phyloP scores from a whole-genome alignment of 1,140 invertebrate species.

The Phortica variegata region DNA sequence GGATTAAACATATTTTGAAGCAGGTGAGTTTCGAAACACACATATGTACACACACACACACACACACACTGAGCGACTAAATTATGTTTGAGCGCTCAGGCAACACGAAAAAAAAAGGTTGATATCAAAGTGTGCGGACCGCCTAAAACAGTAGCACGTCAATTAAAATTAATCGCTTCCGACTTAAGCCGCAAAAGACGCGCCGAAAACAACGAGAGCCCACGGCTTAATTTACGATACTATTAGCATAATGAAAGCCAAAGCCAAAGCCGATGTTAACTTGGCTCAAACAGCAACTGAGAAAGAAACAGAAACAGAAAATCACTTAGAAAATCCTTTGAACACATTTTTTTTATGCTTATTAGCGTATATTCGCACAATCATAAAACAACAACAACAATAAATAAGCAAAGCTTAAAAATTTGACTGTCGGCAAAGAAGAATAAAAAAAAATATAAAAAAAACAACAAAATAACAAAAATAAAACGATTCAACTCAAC shows the following conservation, averaged over 20 bases:
- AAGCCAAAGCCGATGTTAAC: too few species aligned
- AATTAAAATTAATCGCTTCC: constrained; percentile 54
- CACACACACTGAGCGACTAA: constrained; percentile 11
- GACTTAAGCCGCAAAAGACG: constrained; percentile 29
- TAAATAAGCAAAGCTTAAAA: constrained; percentile 39
- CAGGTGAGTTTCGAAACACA: constrained; percentile 33
- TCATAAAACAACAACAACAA: too few species aligned
- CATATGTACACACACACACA: constrained; percentile 8
- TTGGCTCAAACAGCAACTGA: constrained; percentile 9
- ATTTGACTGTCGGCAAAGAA: constrained; percentile 32
- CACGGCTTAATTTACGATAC: constrained; percentile 48
- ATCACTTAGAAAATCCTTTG: constrained; percentile 53
- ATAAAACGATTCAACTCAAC: constrained; percentile 6
- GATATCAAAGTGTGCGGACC: constrained; percentile 21
- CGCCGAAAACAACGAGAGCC: constrained; percentile 4
- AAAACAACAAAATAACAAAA: constrained; percentile 1
- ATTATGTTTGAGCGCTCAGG: constrained; percentile 13
- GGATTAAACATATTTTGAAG: constrained; percentile 36
- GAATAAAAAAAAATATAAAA: not conserved
- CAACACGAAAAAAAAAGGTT: constrained; percentile 9
- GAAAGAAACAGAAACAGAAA: constrained; percentile 15
- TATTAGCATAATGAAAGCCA: constrained; percentile 32
- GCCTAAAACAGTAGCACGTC: constrained; percentile 45
- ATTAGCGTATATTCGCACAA: too few species aligned
- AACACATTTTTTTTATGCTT: constrained; percentile 14